Percentiles rank a stretch among this genome's conserved stretches.
These are phyloP conservation scores for Aphrophora alni DNA, from an alignment of 2,888 invertebrate genomes.

Conservation along the genomic window DNA sequence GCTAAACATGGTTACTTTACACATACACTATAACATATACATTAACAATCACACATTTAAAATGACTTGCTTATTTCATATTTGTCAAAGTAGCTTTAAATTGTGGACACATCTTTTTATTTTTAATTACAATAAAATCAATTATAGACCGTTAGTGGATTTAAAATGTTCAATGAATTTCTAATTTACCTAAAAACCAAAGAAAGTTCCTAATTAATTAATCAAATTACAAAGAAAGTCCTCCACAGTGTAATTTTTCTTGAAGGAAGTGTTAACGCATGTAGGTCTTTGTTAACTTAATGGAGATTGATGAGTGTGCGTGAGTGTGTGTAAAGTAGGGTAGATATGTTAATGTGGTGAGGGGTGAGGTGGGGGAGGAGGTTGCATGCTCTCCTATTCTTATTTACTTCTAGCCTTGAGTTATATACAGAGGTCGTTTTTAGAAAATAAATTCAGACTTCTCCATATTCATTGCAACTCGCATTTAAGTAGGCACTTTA, in stretches of 20 bases:
- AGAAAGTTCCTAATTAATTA: conserved; percentile 1
- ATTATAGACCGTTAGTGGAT: no score
- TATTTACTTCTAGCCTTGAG: not conserved
- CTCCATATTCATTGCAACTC: not conserved
- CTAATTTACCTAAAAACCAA: no score
- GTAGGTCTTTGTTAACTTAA: not conserved
- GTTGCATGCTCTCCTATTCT: not conserved
- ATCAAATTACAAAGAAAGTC: not conserved
- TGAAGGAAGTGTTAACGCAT: not conserved
- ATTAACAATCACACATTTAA: no score
- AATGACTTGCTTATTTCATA: no score
- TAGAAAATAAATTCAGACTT: not conserved
- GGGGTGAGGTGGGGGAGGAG: not conserved
- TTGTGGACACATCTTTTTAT: no score
- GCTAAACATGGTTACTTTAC: no score
- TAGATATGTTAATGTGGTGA: not conserved
- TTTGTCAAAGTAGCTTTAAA: no score
- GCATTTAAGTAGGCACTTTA: not conserved
- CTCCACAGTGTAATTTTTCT: not conserved
- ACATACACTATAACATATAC: no score
- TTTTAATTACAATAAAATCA: no score
- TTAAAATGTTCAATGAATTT: no score
- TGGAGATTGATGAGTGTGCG: conserved; percentile 4
- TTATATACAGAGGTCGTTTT: no score
- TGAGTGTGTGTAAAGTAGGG: not conserved